Base-by-base conservation (phyloP, 2,113 vertebrate species). In the Melanotaenia duboulayi region DNA sequence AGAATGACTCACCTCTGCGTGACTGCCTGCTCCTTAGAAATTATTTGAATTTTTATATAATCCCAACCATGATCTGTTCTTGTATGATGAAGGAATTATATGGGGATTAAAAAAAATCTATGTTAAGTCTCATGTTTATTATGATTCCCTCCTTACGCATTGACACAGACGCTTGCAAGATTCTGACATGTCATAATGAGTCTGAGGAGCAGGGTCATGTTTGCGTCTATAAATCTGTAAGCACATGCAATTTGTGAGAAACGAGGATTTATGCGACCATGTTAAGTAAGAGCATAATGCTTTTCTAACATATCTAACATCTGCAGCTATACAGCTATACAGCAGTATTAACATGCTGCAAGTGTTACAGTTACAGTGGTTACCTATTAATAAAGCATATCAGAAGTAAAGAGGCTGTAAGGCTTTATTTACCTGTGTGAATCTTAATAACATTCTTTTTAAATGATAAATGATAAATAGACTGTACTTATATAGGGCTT, bases 31-130 rank as follows among this genome's bases (percentile, higher is more conserved):
- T 71, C 48, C 11, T 56, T 13, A 32, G 37, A 60, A 64, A 64
- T 22, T 16, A 7, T 32, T 63, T 72, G 46, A n/a, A 75, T 69
- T 24, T 78, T 72, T 52, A 65, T 1, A 67, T 71, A 22, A 74
- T 80, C 68, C 49, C 25, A 28, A 23, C 40, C 42, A 40, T 51
- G 48, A 35, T 69, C 13, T 19, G n/a, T 23, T 40, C 22, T 46
- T 32, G 3, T 11, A 11, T 23, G 7, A 19, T 42, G 49, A 58
- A 42, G 11, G 28, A 71, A 7, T 11, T 32, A 7, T 35, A 7
- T 3, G 16, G 6, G 28, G 28, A 6, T 28, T 13, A 14, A 22
- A 60, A 28, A 56, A 56, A 44, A 63, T 59, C 58, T 11, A 16
- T 23, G 28, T 17, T 51, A 19, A 35, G 2, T 4, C 19, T 65